Evolutionary conservation across 2,797 vertebrate genomes (phyloP), one percentile per base, ranked within the genome.

Genomic region (Ctenopoma kingsleyae): DNA sequence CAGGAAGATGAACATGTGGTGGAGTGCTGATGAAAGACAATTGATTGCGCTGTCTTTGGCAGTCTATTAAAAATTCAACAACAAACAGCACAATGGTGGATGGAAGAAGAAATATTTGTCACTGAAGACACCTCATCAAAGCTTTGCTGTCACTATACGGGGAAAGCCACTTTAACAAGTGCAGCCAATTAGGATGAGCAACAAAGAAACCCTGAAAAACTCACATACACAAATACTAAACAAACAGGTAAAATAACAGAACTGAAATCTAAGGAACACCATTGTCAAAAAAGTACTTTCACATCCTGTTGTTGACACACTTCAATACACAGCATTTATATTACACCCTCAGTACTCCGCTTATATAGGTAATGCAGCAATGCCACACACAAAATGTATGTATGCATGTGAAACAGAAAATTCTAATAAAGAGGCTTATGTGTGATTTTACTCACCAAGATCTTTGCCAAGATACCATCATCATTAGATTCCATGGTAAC

Each of bases 401-500:
- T 8, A 25, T 36, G 30, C 3, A 13, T 51, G 27, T 43, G 16
- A 2, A 8, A 17, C 16, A 17, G 16, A 11, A 43, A 8, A 2
- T n/a, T 1, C 41, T 43, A 17, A 40, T 1, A 16, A 6, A 40
- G 38, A 40, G 12, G 38, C 19, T 5, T 9, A 8, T 40, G 30
- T 68, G 19, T 27, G 17, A 27, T 58, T 67, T 76, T 40, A 84
- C 95, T 94, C 92, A 99, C 98, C 96, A 99, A 82, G 87, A 99
- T 99, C 91, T 97, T 99, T 64, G 97, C 98, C 87, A 99, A 74
- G 66, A 98, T 49, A 10, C 98, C 98, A n/a, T 99, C 98, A 0
- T 99, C 97, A 52, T 78, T 98, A n/a, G 98, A 96, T 55, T 99
- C 98, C 96, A 99, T 88, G 80, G 95, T 96, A 82, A 99, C 89